phyloP scores from a whole-genome alignment of 1,140 invertebrate species.

The Lepidurus couesii region DNA sequence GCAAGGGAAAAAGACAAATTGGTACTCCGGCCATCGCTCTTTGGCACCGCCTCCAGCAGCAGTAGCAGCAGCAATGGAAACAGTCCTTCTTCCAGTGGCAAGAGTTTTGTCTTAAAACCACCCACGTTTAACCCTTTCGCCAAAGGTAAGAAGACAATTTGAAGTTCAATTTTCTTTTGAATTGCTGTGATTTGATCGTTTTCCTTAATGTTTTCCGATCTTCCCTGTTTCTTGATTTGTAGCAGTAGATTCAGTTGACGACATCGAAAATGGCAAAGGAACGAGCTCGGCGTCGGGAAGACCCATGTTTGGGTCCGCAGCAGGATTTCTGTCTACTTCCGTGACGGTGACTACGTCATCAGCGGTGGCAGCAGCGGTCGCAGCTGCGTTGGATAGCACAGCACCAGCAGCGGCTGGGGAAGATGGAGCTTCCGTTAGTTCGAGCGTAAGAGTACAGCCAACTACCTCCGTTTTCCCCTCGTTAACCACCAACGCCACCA shows the following conservation, averaged over 20 bases:
- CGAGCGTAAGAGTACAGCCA: slow-evolving; percentile 12
- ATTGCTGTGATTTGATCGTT: neutral
- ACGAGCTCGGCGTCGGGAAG: slow-evolving; percentile 7
- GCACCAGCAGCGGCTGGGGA: slow-evolving; percentile 32
- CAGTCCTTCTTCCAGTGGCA: no score
- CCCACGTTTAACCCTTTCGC: slow-evolving; percentile 32
- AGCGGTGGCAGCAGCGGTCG: neutral
- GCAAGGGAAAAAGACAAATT: slow-evolving; percentile 5
- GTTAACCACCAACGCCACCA: slow-evolving; percentile 8
- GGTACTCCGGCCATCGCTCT: slow-evolving; percentile 28
- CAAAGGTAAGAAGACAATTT: neutral
- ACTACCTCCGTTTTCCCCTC: slow-evolving; percentile 20
- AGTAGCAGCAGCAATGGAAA: neutral
- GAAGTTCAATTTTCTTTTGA: neutral
- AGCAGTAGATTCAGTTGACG: neutral
- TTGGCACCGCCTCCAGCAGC: slow-evolving; percentile 11
- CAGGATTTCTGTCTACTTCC: slow-evolving; percentile 12
- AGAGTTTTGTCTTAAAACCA: slow-evolving; percentile 24
- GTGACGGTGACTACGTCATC: slow-evolving; percentile 3
- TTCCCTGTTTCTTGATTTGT: neutral
- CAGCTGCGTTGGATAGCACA: slow-evolving; percentile 19
- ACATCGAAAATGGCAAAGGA: neutral
- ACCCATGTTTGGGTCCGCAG: slow-evolving; percentile 21
- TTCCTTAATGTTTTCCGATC: neutral
- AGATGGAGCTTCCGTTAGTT: slow-evolving; percentile 17